Evolutionary conservation across 2,888 invertebrate species (phyloP).

Genomic region (Hetaerina titia): DNA sequence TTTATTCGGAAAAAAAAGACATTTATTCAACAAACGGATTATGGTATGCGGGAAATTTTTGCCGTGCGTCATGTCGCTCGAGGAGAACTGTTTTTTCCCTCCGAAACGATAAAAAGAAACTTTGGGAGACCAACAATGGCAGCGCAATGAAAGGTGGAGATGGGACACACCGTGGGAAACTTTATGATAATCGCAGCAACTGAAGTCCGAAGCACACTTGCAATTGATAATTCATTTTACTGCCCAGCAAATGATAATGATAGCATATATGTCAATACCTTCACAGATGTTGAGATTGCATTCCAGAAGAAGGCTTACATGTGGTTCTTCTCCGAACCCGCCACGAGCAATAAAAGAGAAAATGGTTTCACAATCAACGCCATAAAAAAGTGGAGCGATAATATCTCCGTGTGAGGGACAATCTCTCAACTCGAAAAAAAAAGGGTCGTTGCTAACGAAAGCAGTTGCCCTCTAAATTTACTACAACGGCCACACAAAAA

Average conservation of each 20-base stretch:
- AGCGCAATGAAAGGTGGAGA: neutral
- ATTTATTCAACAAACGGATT: conserved; percentile 25
- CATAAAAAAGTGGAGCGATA: conserved; percentile 20
- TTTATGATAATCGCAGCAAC: neutral
- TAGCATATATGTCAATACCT: neutral
- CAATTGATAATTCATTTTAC: neutral
- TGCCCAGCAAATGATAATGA: neutral
- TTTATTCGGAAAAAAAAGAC: neutral
- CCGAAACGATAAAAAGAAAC: neutral
- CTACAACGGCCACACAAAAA: neutral
- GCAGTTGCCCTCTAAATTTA: neutral
- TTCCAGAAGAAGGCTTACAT: neutral
- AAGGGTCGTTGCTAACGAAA: neutral
- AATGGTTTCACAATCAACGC: conserved; percentile 8
- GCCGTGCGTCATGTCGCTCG: neutral
- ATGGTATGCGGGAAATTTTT: conserved; percentile 7
- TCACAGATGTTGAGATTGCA: conserved; percentile 9
- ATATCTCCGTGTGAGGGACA: conserved; percentile 25
- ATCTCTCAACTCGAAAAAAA: neutral
- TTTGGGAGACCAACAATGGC: neutral
- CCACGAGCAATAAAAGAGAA: conserved; percentile 13
- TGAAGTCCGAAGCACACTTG: neutral
- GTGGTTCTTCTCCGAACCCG: neutral
- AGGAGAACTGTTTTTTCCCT: neutral
- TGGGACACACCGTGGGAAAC: neutral